Evolutionary conservation across 2,113 vertebrate genomes (phyloP).

Genomic region (Craseonycteris thonglongyai): DNA sequence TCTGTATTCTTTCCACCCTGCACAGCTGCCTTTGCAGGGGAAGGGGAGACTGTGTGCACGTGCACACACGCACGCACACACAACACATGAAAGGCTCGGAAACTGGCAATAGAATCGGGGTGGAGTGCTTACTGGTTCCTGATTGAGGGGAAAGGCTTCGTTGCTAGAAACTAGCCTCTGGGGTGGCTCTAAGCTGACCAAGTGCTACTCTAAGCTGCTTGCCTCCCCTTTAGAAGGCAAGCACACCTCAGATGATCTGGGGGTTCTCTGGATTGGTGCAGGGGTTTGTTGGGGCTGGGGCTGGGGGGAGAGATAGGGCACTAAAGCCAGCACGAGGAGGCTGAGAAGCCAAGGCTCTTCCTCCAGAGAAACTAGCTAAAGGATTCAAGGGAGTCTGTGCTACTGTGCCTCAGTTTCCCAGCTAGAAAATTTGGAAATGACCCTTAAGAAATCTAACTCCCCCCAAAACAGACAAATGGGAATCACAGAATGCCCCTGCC

Average conservation of each 20-base stretch:
- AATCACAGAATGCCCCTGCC: not conserved
- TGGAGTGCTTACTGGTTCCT: not conserved
- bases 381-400: not conserved
- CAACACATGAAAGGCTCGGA: not conserved
- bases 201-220: not conserved
- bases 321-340: not conserved
- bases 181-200: not conserved
- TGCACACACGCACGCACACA: too few relatives aligned
- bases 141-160: not conserved
- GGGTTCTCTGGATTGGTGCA: not conserved
- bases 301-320: not conserved
- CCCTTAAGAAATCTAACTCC: not conserved
- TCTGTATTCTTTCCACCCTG: not conserved
- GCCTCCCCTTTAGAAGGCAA: not conserved
- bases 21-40: not conserved
- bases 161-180: not conserved
- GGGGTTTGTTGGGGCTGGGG: not conserved
- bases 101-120: not conserved
- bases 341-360: not conserved
- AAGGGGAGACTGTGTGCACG: accelerated
- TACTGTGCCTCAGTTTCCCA: not conserved
- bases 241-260: not conserved
- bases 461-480: not conserved
- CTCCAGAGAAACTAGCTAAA: not conserved
- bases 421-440: not conserved